Percentiles rank a stretch among this genome's conserved stretches.
phyloP scores from a whole-genome alignment of 1,140 invertebrate species.

The Drosophila neocordata region DNA sequence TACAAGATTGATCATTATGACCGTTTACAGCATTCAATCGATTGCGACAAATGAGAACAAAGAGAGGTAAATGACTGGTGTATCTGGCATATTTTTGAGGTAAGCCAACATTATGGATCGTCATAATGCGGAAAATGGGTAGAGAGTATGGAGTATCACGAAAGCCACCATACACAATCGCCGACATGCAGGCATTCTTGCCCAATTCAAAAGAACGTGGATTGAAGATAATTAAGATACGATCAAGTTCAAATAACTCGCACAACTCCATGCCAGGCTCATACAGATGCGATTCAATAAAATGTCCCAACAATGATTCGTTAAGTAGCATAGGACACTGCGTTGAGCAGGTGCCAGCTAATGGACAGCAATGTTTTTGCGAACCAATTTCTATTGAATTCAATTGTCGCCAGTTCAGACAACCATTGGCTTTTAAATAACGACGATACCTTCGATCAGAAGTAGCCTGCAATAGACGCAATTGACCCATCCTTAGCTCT shows the following conservation, averaged over 20 bases:
- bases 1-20: background rate
- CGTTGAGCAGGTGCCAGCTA: background rate
- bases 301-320: slow-evolving; percentile 33
- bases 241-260: slow-evolving; percentile 23
- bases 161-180: slow-evolving; percentile 20
- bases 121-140: slow-evolving; percentile 10
- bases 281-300: slow-evolving; percentile 12
- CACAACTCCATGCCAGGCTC: slow-evolving; percentile 2
- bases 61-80: slow-evolving; percentile 27
- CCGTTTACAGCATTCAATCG: background rate
- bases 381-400: background rate
- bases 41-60: slow-evolving; percentile 47
- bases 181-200: slow-evolving; percentile 35
- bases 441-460: background rate
- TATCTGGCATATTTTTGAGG: background rate
- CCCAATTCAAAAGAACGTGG: slow-evolving; percentile 17
- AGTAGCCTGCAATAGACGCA: slow-evolving; percentile 31
- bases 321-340: slow-evolving; percentile 19
- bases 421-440: background rate
- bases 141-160: background rate
- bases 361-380: slow-evolving; percentile 13
- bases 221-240: slow-evolving; percentile 34
- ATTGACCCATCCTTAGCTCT: slow-evolving; percentile 16
- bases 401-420: background rate
- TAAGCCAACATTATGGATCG: slow-evolving; percentile 13